Evolutionary conservation across 2,113 vertebrate species (phyloP), one percentile per base, ranked within the genome.

Genomic region (Rhegmatorhina hoffmannsi): DNA sequence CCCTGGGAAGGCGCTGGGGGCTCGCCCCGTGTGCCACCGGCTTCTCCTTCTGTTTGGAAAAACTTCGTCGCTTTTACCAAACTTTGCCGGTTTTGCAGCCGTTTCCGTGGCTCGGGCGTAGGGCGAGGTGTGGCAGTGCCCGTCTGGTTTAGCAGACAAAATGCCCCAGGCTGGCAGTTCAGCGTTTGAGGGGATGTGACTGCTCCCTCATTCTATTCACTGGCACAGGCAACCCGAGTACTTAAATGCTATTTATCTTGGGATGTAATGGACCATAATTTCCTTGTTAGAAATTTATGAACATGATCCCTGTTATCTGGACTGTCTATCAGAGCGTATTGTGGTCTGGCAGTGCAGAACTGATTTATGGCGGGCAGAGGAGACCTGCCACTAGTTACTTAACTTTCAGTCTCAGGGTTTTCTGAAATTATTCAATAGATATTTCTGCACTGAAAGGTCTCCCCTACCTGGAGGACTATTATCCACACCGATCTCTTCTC

Each of bases 91-190:
- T 26, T 29, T 34, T 12, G 2, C 14, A 24, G 58, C 78, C 9
- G 31, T 15, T 14, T 3, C 23, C 17, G 0, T 28, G 5, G 7
- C 3, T 7, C 6, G 0, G 20, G 3, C 2, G 34, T 2, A 1
- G 84, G 52, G 68, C n/a, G 43, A 84, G 76, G 86, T 13, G 63
- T 1, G 67, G 79, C 50, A 6, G 4, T 70, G 34, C 70, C 58
- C 33, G 28, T 6, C 63, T 11, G 40, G 1, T 26, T 55, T 6
- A 2, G 62, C 7, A 3, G 59, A 19, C 12, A 24, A 47, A 55
- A 24, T 4, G 31, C 18, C 60, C 34, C 19, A 7, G 68, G 58
- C 10, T 2, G 12, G 53, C 19, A 1, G 19, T 3, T 10, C 3
- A 2, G 3, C 3, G n/a, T 21, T 16, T 25, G 66, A n/a, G 81